Base-by-base conservation (phyloP, 2,113 vertebrate species). In the Syrmaticus mikado region DNA sequence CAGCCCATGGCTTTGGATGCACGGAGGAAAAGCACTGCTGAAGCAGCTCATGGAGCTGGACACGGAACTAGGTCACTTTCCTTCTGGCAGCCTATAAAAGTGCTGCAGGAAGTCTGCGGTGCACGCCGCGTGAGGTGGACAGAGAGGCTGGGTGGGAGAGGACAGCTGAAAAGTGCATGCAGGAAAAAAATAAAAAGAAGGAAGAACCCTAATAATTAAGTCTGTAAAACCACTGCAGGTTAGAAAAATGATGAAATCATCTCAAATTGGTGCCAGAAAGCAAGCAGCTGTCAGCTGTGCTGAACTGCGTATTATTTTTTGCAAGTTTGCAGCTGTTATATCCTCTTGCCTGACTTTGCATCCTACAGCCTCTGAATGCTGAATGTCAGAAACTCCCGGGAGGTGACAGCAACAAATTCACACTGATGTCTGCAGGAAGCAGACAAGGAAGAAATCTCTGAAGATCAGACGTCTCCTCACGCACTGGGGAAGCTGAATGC, bases 11-110 rank as follows among this genome's bases (percentile, higher is more conserved):
- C 15, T 65, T 65, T 38, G 36, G 45, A 67, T 4, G 32, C 22
- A 7, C 22, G 48, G 78, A 94, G 76, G 94, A 95, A 96, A 89
- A 91, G 73, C 61, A 38, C 18, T 95, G 83, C 89, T 83, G 90
- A 92, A 64, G 76, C 87, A 92, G 91, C 93, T 93, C 76, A 53
- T 7, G 3, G 85, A 73, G 76, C 53, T 96, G 93, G 38, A 79
- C 10, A 1, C 43, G 58, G 76, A 95, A 78, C 73, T 94, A 95
- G 87, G 80, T 87, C 92, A 92, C 73, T 94, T 89, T 84, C 90
- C 46, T 91, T 94, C 80, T 97, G 95, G 93, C 76, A 96, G 79
- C 46, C 83, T 90, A 71, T 87, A 81, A 93, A 96, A 93, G 68
- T 74, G 72, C 11, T 46, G 89, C 61, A 92, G 96, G 95, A 97